Conservation (phyloP, 1,140 invertebrate species). For the Drosophila repletoides region DNA sequence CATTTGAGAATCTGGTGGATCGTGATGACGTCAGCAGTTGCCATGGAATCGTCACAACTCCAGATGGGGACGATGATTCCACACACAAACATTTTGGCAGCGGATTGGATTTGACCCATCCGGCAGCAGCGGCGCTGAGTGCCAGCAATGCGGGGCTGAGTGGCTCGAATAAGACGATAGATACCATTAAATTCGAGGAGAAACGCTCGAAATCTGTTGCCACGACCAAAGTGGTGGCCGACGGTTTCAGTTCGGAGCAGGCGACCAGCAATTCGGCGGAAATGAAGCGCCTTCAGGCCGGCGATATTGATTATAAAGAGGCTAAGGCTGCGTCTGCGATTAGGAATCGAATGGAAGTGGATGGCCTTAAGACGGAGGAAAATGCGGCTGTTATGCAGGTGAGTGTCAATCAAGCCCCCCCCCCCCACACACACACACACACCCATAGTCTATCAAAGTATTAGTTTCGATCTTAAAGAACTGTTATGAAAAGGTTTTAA, state of each 20-base stretch:
- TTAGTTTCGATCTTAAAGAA: too few species aligned
- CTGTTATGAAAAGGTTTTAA: too few species aligned
- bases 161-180: conserved; percentile 80
- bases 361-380: conserved; percentile 90
- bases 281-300: conserved; percentile 89
- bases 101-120: conserved; percentile 57
- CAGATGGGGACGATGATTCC: conserved; percentile 88
- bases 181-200: conserved; percentile 91
- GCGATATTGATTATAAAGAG: conserved; percentile 90
- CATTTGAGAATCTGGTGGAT: conserved; percentile 87
- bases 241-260: conserved; percentile 91
- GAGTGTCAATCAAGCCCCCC: conserved; percentile 63
- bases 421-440: too few species aligned
- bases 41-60: conserved; percentile 88
- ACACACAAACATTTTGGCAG: conserved; percentile 64
- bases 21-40: conserved; percentile 83
- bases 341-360: conserved; percentile 87
- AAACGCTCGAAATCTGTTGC: conserved; percentile 90
- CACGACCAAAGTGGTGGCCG: conserved; percentile 91
- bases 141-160: conserved; percentile 61
- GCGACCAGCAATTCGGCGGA: conserved; percentile 89
- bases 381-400: conserved; percentile 88
- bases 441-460: too few species aligned
- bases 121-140: conserved; percentile 55
- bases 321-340: conserved; percentile 86